Base-by-base conservation (phyloP, 2,888 invertebrate species). In the Iphiclides podalirius region DNA sequence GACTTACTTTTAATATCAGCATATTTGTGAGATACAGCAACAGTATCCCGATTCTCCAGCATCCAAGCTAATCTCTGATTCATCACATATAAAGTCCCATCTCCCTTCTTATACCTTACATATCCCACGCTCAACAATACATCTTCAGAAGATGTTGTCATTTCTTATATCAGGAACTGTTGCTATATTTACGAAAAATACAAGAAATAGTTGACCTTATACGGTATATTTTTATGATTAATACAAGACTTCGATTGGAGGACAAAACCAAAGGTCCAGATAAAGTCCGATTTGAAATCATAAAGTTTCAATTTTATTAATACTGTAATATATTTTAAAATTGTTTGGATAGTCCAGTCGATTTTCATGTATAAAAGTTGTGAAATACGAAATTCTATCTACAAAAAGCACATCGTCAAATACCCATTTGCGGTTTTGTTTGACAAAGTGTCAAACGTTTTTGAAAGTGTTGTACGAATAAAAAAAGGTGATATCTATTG, bases 11-110 rank as follows among this genome's bases (percentile, higher is more conserved):
- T 98, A 59, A 99, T 98, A 80, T 98, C 98, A 53, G 96, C 94
- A 86, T 96, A 99, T 74, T 94, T 93, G 83, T 98, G 97, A 47
- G 97, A 97, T 52, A 98, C 95, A 9, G 96, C 94, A 39, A 98
- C 97, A 1, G 95, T 96, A 72, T 98, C 96, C 56, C 94, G 91
- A 75, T 97, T 95, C 74, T 97, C 96, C 56, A 96, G 91, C 95
- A 98, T 98, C 97, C 98, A 99, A 28, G 97, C 98, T 61, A 99
- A 90, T 63, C 98, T 91, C 81, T 97, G 95, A 65, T 96, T 96
- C 98, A 98, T 98, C 57, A 99, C 93, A 79, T 98, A 97, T 49
- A 99, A 88, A 0, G 95, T 95, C 8, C 99, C 99, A 87, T 98
- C 98, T 47, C 96, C 96, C 85, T 99, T 99, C 83, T 98, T 98